Conservation (phyloP, 2,113 vertebrate genomes). For the Percina caprodes region DNA sequence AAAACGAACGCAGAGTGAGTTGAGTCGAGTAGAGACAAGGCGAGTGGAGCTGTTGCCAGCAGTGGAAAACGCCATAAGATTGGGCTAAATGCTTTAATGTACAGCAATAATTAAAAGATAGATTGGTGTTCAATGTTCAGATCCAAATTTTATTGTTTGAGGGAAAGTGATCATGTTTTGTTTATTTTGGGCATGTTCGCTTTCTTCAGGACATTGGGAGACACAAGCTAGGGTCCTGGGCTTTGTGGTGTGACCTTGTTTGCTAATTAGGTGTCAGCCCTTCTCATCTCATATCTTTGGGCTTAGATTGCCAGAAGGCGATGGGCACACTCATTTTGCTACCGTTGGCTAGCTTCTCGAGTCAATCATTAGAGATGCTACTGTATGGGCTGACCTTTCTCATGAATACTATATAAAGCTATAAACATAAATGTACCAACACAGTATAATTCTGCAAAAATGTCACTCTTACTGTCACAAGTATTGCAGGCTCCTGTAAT, state of each 20-base stretch:
- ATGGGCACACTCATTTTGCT: conserved; percentile 23
- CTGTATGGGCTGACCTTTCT: conserved; percentile 8
- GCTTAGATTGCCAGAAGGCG: conserved; percentile 54
- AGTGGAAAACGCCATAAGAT: too few species aligned
- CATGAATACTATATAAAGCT: conserved; percentile 44
- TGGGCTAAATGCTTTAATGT: conserved; percentile 9
- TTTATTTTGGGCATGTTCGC: conserved; percentile 30
- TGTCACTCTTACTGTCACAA: conserved; percentile 15
- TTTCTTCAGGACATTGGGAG: conserved; percentile 31
- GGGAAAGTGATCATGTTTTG: background rate
- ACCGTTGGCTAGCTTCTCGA: conserved; percentile 7
- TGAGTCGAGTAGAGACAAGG: too few species aligned
- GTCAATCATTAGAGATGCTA: conserved; percentile 31
- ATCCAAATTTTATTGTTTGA: background rate
- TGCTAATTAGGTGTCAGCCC: conserved; percentile 77
- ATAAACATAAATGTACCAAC: conserved; percentile 26
- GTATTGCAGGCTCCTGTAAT: conserved; percentile 12
- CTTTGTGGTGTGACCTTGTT: conserved; percentile 70
- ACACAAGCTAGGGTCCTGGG: conserved; percentile 54
- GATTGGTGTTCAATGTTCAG: background rate
- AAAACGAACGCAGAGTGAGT: too few species aligned
- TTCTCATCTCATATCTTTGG: conserved; percentile 39
- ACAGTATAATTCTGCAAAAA: background rate
- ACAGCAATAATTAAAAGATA: conserved; percentile 13
- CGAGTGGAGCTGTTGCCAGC: too few species aligned